These are phyloP conservation scores for Drusus annulatus DNA, from an alignment of 1,140 invertebrate species.

Conservation along the genomic window DNA sequence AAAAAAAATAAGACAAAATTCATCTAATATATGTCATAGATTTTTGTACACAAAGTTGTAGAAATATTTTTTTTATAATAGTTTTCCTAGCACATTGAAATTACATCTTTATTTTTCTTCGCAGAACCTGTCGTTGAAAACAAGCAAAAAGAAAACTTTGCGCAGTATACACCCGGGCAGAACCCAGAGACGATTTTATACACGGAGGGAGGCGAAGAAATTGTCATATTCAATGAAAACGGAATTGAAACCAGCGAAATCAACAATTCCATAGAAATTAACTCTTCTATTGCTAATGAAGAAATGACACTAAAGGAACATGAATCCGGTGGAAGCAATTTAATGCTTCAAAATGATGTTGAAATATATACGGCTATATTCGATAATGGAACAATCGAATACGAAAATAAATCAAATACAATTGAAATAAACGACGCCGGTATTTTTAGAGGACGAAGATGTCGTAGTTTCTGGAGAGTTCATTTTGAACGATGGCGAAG, in stretches of 20 bases:
- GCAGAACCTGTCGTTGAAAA: too few relatives aligned
- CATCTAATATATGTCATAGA: too few relatives aligned
- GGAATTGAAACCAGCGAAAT: neutral
- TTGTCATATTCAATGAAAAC: constrained; percentile 18
- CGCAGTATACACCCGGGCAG: neutral
- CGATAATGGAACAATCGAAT: neutral
- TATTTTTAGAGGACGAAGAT: constrained; percentile 15
- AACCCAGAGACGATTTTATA: neutral
- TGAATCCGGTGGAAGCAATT: neutral
- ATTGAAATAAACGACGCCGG: neutral
- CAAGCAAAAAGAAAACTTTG: neutral
- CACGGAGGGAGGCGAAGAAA: neutral
- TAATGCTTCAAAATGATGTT: constrained; percentile 13
- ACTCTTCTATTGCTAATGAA: neutral
- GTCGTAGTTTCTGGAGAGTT: neutral
- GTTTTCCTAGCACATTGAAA: too few relatives aligned
- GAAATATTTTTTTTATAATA: too few relatives aligned
- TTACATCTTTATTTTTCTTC: too few relatives aligned
- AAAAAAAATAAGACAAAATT: too few relatives aligned
- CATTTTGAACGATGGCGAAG: neutral
- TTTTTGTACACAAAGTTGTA: too few relatives aligned
- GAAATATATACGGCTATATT: constrained; percentile 27
- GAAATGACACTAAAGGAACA: too few relatives aligned
- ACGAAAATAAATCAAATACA: neutral
- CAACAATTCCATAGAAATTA: neutral